Percentiles rank a stretch among this genome's conserved stretches.
Conservation (phyloP, 2,113 vertebrate species). For the Rhipidura dahli region DNA sequence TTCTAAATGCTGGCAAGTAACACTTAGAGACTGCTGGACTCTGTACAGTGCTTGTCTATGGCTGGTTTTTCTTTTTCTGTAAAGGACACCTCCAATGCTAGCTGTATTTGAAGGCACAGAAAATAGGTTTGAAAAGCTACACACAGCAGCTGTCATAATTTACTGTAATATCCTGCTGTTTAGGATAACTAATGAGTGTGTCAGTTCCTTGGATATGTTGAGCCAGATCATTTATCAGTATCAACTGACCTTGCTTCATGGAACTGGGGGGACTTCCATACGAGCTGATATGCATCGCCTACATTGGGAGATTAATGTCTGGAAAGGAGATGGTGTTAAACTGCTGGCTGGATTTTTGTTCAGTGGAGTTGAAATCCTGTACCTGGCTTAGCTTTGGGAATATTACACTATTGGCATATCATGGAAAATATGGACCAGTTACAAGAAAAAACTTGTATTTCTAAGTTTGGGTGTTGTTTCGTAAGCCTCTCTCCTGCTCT, state of each 20-base stretch:
- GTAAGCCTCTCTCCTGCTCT: neutral
- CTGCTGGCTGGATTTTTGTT: neutral
- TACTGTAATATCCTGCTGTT: neutral
- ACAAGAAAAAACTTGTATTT: neutral
- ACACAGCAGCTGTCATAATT: neutral
- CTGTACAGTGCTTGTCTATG: neutral
- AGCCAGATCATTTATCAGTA: neutral
- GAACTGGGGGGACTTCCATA: neutral
- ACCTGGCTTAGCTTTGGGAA: neutral
- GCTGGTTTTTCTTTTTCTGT: neutral
- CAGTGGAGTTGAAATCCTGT: neutral
- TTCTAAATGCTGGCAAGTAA: neutral
- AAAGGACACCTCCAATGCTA: neutral
- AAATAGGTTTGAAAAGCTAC: neutral
- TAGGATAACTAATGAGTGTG: neutral
- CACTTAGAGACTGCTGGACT: neutral
- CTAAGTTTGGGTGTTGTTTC: neutral
- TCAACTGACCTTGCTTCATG: neutral
- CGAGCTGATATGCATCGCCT: fast-evolving
- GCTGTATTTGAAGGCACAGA: neutral
- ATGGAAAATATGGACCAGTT: neutral
- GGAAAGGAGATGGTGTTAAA: neutral
- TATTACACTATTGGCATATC: neutral
- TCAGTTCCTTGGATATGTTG: neutral
- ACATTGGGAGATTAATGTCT: neutral